A percentile compares a stretch with the other conserved stretches of the same genome.
These are phyloP conservation scores for Phlogophora meticulosa DNA, from an alignment of 2,888 invertebrate genomes.

Conservation along the genomic window DNA sequence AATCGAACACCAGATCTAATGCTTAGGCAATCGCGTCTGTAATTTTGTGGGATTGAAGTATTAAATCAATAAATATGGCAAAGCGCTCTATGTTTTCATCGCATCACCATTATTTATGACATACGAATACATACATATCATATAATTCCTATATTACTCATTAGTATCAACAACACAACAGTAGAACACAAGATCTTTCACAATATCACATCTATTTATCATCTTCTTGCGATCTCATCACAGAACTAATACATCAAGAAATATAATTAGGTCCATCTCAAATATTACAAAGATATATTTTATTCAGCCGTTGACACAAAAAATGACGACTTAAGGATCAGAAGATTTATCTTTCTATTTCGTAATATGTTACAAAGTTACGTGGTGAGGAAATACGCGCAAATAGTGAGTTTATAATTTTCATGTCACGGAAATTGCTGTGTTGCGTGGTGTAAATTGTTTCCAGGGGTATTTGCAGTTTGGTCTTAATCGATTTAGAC, in stretches of 20 bases:
- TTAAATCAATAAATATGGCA: too few species aligned
- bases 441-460: conserved; percentile 17
- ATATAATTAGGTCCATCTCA: conserved; percentile 40
- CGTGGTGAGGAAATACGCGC: conserved; percentile 10
- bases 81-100: too few species aligned
- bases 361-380: conserved; percentile 32
- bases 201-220: conserved; percentile 23
- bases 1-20: too few species aligned
- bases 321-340: conserved; percentile 9
- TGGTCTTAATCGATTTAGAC: conserved; percentile 4
- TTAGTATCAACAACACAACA: neutral
- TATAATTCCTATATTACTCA: neutral
- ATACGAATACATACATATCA: neutral
- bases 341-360: conserved; percentile 41
- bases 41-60: neutral
- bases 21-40: neutral
- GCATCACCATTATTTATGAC: neutral
- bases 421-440: conserved; percentile 29
- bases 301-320: conserved; percentile 27
- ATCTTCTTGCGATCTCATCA: conserved; percentile 26
- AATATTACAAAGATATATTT: conserved; percentile 14
- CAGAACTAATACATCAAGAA: conserved; percentile 30
- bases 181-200: conserved; percentile 3
- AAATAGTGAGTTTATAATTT: conserved; percentile 28
- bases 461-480: conserved; percentile 16